Percentiles rank a stretch among this genome's conserved stretches.
phyloP scores from a whole-genome alignment of 2,888 invertebrate genomes.

The Saturnia japonica region DNA sequence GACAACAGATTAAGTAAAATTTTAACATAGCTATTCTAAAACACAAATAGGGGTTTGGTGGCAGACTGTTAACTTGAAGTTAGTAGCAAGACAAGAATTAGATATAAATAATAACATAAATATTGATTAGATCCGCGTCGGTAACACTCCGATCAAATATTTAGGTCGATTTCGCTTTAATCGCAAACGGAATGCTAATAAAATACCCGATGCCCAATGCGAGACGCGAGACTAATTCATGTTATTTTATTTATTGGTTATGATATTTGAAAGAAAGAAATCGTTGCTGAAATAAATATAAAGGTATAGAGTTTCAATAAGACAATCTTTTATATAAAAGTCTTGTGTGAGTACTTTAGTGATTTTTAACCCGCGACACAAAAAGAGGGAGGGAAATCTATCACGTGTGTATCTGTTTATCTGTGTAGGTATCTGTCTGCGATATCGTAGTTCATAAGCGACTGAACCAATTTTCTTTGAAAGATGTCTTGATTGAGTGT shows the following conservation, averaged over 20 bases:
- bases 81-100: neutral
- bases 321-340: too few species aligned
- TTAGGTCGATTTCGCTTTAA: conserved; percentile 69
- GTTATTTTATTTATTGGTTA: neutral
- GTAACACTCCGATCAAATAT: conserved; percentile 41
- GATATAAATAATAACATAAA: conserved; percentile 28
- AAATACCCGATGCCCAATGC: conserved; percentile 26
- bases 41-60: neutral
- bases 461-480: too few species aligned
- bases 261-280: neutral
- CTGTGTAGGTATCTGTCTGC: too few species aligned
- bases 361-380: too few species aligned
- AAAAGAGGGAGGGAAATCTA: too few species aligned
- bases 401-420: too few species aligned
- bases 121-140: conserved; percentile 36
- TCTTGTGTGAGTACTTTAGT: neutral
- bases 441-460: too few species aligned
- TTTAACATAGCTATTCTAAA: too few species aligned
- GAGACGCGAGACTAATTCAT: neutral
- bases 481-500: too few species aligned
- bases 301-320: too few species aligned
- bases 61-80: neutral
- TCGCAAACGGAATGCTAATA: conserved; percentile 58
- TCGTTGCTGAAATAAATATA: neutral
- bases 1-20: too few species aligned